Base-by-base conservation (phyloP, 2,888 invertebrate species). In the Steinernema carpocapsae region DNA sequence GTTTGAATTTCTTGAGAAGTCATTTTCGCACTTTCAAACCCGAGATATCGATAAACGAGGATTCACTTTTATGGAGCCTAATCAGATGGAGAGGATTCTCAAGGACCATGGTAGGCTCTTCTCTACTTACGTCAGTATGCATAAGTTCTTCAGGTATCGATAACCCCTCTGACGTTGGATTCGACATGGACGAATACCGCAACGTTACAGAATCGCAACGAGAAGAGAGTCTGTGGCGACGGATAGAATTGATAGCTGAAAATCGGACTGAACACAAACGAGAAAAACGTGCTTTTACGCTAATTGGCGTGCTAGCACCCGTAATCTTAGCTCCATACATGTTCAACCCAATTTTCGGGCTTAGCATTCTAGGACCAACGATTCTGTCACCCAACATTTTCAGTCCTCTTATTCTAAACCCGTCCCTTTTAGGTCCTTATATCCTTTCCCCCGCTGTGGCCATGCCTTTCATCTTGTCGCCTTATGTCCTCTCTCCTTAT, bases 331-430 rank as follows among this genome's bases (percentile, higher is more conserved):
- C 84, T 1, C 85, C 84, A 1, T 84, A 81, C 71, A 78, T 83
- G 42, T 79, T 85, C 72, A 82, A 83, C 0, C 77, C 64, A 7
- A 37, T 64, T 32, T 64, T 17, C 32, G 64, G 64, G 3, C 71
- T 76, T 12, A 59, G 51, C 43, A 70, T 79, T 7, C 43, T 76
- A 22, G 78, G 78, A 6, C 77, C 77, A 14, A 29, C 72, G 3
- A 71, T 78, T 29, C 79, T 86, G 24, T 85, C 85, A 1, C 86
- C 86, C 0, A 83, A 79, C n/a, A 77, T 85, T 32, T 86, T 86
- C 77, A 81, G 84, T 1, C 86, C 86, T 2, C 79, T 84, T 10
- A 82, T 85, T 32, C 75, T 85, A 7, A 83, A 83, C 72, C 83
- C 85, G 1, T 75, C 82, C 1, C 80, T 79, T 0, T 59, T 81